Evolutionary conservation across 1,140 invertebrate species (phyloP).

Genomic region (Bombus cullumanus): DNA sequence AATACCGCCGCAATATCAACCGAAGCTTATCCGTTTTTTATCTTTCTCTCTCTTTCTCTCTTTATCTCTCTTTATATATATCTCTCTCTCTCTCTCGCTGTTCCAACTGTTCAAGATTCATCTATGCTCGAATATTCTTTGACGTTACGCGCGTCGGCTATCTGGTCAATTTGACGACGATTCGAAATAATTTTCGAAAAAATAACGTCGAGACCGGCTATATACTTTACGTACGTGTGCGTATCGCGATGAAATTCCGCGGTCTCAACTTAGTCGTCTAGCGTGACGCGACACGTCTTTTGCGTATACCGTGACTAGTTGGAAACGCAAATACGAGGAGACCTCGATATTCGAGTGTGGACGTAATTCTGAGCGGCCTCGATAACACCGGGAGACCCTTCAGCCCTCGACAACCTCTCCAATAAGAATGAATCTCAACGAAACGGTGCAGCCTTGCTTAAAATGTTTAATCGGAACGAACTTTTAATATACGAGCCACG

Average conservation of each 20-base stretch:
- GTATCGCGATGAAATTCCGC: not conserved
- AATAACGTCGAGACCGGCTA: not conserved
- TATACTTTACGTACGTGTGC: not conserved
- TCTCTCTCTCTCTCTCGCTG: not conserved
- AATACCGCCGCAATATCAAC: not conserved
- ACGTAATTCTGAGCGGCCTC: conserved; percentile 46
- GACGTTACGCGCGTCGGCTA: not conserved
- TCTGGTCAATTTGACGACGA: too few species aligned
- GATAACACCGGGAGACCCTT: conserved; percentile 29
- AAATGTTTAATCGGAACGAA: conserved; percentile 25
- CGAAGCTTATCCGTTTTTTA: not conserved
- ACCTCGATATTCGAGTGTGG: conserved; percentile 27
- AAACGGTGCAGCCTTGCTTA: conserved; percentile 30
- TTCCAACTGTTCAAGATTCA: conserved; percentile 20
- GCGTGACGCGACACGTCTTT: not conserved
- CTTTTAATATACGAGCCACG: not conserved
- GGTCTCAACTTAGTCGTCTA: not conserved
- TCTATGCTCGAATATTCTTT: conserved; percentile 28
- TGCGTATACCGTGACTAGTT: not conserved
- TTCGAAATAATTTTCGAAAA: not conserved
- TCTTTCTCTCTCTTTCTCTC: not conserved
- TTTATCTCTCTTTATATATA: too few species aligned
- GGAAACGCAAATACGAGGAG: conserved; percentile 1
- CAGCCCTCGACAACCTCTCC: conserved; percentile 41
- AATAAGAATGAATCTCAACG: conserved; percentile 28